Conservation (phyloP, 2,888 invertebrate species). For the Perizoma flavofasciatum region DNA sequence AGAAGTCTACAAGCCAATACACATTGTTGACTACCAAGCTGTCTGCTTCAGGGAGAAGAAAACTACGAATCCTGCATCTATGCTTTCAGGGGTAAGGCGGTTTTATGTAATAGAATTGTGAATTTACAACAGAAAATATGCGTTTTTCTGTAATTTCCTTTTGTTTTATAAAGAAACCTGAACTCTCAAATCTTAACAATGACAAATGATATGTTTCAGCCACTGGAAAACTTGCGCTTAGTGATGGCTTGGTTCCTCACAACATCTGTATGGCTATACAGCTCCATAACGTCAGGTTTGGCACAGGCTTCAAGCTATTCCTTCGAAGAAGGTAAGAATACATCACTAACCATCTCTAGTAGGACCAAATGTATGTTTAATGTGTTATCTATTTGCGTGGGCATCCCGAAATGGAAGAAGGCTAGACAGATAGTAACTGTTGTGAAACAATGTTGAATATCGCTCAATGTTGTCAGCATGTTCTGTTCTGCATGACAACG, state of each 20-base stretch:
- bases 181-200: too few relatives aligned
- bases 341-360: background rate
- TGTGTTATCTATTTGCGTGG: background rate
- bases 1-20: constrained; percentile 89
- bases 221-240: constrained; percentile 82
- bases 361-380: constrained; percentile 7
- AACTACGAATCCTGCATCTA: constrained; percentile 84
- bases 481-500: constrained; percentile 72
- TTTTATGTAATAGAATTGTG: background rate
- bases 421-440: constrained; percentile 13
- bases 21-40: constrained; percentile 94
- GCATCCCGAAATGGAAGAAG: constrained; percentile 1
- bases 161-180: too few relatives aligned
- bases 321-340: constrained; percentile 69
- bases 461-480: constrained; percentile 75
- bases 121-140: too few relatives aligned
- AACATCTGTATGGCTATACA: constrained; percentile 83
- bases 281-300: constrained; percentile 77
- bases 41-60: constrained; percentile 91
- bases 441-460: constrained; percentile 48
- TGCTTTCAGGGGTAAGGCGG: constrained; percentile 83
- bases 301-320: constrained; percentile 78
- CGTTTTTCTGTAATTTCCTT: too few relatives aligned
- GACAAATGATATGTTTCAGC: constrained; percentile 65
- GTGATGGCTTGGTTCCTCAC: constrained; percentile 84